Percentiles rank a stretch among this genome's conserved stretches.
Conservation (phyloP, 23 tunicate genomes). For the Styela plicata region DNA sequence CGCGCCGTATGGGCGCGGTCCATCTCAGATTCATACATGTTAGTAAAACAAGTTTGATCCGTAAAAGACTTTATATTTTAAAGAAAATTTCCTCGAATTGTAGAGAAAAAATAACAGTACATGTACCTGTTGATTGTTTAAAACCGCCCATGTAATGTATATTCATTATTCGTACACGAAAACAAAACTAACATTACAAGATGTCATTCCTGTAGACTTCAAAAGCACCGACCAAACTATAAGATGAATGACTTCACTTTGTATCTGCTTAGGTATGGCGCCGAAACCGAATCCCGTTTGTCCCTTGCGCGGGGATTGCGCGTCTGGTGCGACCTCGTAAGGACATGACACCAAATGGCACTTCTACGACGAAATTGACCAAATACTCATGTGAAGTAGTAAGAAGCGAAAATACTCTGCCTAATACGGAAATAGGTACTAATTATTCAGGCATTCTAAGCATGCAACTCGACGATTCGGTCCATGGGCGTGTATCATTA, state of each 20-base stretch:
- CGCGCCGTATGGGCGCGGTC: no score
- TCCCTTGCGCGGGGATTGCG: no score
- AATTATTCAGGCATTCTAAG: not conserved
- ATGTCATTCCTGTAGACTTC: not conserved
- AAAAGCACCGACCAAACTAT: not conserved
- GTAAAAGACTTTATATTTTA: no score
- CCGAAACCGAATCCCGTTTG: not conserved
- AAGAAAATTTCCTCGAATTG: no score
- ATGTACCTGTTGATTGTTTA: not conserved
- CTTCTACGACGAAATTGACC: not conserved
- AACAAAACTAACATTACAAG: not conserved
- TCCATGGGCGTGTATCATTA: not conserved
- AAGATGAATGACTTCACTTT: not conserved
- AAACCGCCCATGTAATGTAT: not conserved
- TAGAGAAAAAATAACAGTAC: not conserved
- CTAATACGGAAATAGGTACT: not conserved
- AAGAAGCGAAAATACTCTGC: not conserved
- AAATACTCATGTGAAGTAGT: no score
- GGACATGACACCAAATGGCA: not conserved
- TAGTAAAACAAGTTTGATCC: no score
- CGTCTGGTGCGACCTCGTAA: not conserved
- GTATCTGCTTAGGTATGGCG: not conserved
- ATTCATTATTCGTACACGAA: not conserved
- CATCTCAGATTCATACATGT: no score
- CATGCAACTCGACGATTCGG: not conserved